phyloP scores from a whole-genome alignment of 2,113 vertebrate genomes.

The Ondatra zibethicus region DNA sequence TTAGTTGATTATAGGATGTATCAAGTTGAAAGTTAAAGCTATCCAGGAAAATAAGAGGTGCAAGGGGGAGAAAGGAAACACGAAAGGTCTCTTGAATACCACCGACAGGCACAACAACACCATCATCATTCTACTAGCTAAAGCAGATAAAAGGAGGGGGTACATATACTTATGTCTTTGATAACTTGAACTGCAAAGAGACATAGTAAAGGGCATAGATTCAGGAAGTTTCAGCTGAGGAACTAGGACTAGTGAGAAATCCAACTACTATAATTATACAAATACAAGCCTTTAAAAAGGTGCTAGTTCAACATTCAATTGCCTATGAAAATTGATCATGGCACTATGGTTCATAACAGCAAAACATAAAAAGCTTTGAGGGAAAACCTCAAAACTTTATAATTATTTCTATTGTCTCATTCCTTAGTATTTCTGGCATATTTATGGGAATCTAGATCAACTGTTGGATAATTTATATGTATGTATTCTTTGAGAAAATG shows the following conservation, averaged over 20 bases:
- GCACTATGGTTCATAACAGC: not conserved
- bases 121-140: not conserved
- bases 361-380: constrained; percentile 4
- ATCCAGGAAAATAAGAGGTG: not conserved
- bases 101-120: not conserved
- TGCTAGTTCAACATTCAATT: not conserved
- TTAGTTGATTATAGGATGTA: not conserved
- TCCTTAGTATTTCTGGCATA: not conserved
- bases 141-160: not conserved
- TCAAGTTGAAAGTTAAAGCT: not conserved
- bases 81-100: not conserved
- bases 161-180: not conserved
- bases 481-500: not conserved
- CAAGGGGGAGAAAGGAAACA: constrained; percentile 18
- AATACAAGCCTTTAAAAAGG: not conserved
- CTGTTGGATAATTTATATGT: not conserved
- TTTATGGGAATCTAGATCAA: not conserved
- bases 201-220: not conserved
- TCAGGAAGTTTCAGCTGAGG: not conserved
- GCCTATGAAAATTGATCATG: not conserved
- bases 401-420: not conserved
- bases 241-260: not conserved
- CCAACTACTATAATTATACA: not conserved
- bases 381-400: not conserved
- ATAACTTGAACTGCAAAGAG: constrained; percentile 10